Conservation (phyloP, 1,140 invertebrate species). For the Drosophila kurseongensis region DNA sequence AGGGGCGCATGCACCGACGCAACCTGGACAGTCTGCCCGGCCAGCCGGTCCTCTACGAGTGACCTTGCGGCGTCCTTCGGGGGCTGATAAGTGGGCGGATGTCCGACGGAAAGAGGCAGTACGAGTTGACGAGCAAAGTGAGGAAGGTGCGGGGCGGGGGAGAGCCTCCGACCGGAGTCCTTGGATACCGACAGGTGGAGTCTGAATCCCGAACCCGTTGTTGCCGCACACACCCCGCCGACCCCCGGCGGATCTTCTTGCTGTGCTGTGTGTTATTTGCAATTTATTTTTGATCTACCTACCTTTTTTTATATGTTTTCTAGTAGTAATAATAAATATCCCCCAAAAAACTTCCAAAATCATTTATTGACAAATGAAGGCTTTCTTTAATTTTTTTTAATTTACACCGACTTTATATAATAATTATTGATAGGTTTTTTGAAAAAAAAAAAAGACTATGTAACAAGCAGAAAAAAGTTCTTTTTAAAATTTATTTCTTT, state of each 20-base stretch:
- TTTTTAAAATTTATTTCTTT: too few species aligned
- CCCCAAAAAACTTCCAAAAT: not conserved
- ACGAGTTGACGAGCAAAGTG: not conserved
- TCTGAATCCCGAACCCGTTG: too few species aligned
- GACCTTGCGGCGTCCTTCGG: not conserved
- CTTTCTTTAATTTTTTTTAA: too few species aligned
- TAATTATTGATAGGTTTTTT: too few species aligned
- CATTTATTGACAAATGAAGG: too few species aligned
- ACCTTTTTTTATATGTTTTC: constrained; percentile 53
- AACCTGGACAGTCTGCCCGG: constrained; percentile 24
- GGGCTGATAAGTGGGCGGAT: too few species aligned
- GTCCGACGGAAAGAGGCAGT: not conserved
- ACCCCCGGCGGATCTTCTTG: constrained; percentile 8
- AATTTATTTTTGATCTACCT: constrained; percentile 70
- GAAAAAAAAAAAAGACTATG: too few species aligned
- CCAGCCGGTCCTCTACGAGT: constrained; percentile 1
- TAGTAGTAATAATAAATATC: constrained; percentile 43
- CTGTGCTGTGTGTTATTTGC: constrained; percentile 56
- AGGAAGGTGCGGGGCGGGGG: not conserved
- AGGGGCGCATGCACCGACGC: constrained; percentile 86
- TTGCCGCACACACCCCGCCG: not conserved
- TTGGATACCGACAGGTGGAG: not conserved
- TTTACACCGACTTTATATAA: too few species aligned
- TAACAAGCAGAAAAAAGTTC: too few species aligned
- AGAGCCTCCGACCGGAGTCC: not conserved